phyloP scores from a whole-genome alignment of 2,888 invertebrate genomes.

The Thysanoteuthis rhombus region DNA sequence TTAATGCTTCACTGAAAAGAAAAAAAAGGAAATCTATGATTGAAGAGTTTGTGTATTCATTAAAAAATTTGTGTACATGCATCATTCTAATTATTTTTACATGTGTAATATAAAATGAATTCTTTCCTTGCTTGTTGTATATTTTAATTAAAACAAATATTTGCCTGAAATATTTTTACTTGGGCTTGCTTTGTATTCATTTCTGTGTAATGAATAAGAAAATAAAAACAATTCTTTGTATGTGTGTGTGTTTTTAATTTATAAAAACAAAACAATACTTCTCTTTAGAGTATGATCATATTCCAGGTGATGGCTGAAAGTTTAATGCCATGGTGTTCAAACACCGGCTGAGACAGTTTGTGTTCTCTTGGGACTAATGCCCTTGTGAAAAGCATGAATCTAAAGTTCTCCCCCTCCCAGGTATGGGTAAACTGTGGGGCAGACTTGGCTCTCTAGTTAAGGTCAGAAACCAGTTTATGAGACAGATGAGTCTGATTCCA shows the following conservation, averaged over 20 bases:
- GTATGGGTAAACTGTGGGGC: too few relatives aligned
- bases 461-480: too few relatives aligned
- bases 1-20: too few relatives aligned
- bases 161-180: conserved; percentile 12
- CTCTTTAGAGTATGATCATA: neutral
- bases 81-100: neutral
- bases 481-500: too few relatives aligned
- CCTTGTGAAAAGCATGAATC: too few relatives aligned
- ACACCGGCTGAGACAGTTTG: too few relatives aligned
- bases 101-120: neutral
- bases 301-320: too few relatives aligned
- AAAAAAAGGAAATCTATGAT: neutral
- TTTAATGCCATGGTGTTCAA: too few relatives aligned
- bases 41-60: neutral
- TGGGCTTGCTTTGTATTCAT: neutral
- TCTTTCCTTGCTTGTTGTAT: neutral
- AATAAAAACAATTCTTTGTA: neutral
- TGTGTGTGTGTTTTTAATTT: neutral
- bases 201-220: neutral
- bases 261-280: too few relatives aligned
- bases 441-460: too few relatives aligned
- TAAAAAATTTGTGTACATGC: neutral
- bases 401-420: too few relatives aligned
- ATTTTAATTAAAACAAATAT: neutral
- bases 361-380: too few relatives aligned